These are phyloP conservation scores for Enhydra lutris DNA, from an alignment of 2,113 vertebrate genomes.

Conservation along the genomic window DNA sequence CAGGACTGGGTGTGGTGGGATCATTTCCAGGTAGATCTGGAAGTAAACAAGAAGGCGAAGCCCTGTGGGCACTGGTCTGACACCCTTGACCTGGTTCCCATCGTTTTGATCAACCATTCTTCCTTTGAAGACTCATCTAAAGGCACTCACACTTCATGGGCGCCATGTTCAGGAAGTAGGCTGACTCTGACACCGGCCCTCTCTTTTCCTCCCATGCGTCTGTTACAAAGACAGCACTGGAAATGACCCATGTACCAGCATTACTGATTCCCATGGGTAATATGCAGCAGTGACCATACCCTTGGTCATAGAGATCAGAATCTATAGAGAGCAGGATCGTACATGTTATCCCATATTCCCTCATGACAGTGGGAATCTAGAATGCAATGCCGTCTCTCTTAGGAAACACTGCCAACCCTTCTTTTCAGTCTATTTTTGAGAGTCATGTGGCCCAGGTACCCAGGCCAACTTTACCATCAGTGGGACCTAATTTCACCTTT, in stretches of 20 bases:
- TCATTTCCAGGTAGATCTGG: neutral
- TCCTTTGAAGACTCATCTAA: neutral
- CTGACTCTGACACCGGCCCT: neutral
- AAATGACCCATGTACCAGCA: neutral
- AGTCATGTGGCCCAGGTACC: no score
- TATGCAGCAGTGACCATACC: neutral
- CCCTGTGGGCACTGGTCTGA: neutral
- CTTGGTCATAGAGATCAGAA: neutral
- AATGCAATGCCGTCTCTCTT: neutral
- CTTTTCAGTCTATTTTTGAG: neutral
- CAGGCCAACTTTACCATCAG: neutral
- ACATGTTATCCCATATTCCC: neutral
- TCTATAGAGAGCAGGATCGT: neutral
- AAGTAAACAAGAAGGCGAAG: neutral
- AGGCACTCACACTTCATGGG: neutral
- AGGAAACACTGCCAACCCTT: no score
- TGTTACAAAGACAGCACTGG: neutral
- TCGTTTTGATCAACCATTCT: neutral
- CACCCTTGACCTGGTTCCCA: neutral
- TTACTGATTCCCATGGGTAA: neutral
- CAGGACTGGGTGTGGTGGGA: rapidly evolving
- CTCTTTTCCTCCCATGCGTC: no score
- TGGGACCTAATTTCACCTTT: neutral
- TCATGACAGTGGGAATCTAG: neutral
- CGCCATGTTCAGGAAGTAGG: neutral